Evolutionary conservation across 1,140 invertebrate species (phyloP), one percentile per base, ranked within the genome.

Genomic region (Apis laboriosa): DNA sequence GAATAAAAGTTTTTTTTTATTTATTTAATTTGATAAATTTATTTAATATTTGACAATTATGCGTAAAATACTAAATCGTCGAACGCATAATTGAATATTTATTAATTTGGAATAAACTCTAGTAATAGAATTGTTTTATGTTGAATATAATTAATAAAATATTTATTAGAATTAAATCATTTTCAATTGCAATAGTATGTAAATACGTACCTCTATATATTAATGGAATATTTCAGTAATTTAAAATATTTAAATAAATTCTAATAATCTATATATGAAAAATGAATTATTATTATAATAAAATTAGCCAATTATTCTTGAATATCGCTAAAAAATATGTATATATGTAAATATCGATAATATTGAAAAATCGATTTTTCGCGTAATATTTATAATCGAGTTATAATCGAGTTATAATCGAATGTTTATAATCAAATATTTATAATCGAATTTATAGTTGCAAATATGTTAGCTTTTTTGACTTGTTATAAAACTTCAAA

Each of bases 101-200:
- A 74, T 64, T 78, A 56, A 73, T 64, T 60, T 73, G 2, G 13
- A 34, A 53, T 55, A 64, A 34, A 28, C 3, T 79, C 43, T 63
- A 68, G 13, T 21, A 73, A 72, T 60, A n/a, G n/a, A 61, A 63
- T n/a, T 43, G 5, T 61, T 67, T 19, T 58, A 51, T 72, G n/a
- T 53, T 51, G 19, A 71, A 28, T 15, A 43, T 43, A 43, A 43
- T 43, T 43, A 43, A 43, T 43, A 43, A 43, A 43, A 43, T 43
- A 43, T 43, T 43, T 43, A 43, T 43, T 63, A 71, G 49, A 77
- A 83, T 77, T 77, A 83, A 58, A 76, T 12, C 58, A 12, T 43
- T 43, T 19, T 15, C 5, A 60, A 60, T 78, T 68, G 34, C 19
- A 78, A 70, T 12, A 0, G 34, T 34, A 43, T 34, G 11, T 19